A percentile compares a stretch with the other conserved stretches of the same genome.
Evolutionary conservation across 2,113 vertebrate species (phyloP).

Genomic region (Microcebus lehilahytsara): DNA sequence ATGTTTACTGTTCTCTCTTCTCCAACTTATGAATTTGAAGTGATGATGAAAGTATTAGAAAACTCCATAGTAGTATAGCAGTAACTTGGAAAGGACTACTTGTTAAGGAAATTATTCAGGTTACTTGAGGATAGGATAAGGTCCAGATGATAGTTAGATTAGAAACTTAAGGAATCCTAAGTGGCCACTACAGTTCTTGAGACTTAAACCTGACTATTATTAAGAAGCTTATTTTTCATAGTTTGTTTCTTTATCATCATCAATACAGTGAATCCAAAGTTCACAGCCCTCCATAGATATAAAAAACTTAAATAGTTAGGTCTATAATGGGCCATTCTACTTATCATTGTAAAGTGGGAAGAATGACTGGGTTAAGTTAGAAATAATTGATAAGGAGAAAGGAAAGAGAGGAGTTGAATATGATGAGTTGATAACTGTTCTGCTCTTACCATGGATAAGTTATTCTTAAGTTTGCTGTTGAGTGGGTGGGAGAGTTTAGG

Average conservation of each 20-base stretch:
- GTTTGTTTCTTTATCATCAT: not conserved
- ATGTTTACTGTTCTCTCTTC: not conserved
- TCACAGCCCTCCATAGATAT: not conserved
- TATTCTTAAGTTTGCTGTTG: not conserved
- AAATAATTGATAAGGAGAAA: not conserved
- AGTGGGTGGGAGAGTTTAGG: not conserved
- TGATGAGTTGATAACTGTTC: not conserved
- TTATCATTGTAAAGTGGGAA: not conserved
- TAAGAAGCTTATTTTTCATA: not conserved
- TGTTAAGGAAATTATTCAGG: not conserved
- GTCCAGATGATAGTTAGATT: not conserved
- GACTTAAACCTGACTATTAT: not conserved
- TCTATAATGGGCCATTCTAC: not conserved
- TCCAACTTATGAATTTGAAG: not conserved
- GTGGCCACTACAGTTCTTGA: not conserved
- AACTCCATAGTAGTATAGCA: not conserved
- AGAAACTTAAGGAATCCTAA: not conserved
- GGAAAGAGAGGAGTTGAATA: not conserved
- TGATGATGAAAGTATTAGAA: not conserved
- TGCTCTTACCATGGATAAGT: not conserved
- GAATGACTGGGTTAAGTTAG: slow-evolving; percentile 22
- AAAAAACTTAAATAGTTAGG: not conserved
- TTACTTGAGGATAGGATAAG: not conserved
- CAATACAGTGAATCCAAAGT: not conserved
- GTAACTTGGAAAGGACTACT: not conserved